Percentiles rank a stretch among this genome's conserved stretches.
These are phyloP conservation scores for Ginglymostoma cirratum DNA, from an alignment of 2,113 vertebrate genomes.

Conservation along the genomic window DNA sequence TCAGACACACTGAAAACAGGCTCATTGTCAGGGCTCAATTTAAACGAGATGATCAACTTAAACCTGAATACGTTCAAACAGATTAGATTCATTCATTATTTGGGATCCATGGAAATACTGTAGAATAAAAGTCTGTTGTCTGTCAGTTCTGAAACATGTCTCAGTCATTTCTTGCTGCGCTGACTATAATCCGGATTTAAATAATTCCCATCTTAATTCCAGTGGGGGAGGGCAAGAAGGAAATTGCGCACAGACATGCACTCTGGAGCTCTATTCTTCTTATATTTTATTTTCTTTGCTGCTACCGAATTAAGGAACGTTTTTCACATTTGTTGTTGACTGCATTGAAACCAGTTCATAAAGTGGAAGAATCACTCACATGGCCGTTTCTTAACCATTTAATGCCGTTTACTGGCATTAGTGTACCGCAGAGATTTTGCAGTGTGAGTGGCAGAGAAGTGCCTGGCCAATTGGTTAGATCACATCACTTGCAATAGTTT, in stretches of 20 bases:
- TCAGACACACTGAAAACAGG: not conserved
- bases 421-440: not conserved
- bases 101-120: not conserved
- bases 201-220: constrained; percentile 14
- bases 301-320: not conserved
- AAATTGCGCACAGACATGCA: not conserved
- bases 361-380: not conserved
- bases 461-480: not conserved
- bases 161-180: not conserved
- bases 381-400: not conserved
- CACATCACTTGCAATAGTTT: not conserved
- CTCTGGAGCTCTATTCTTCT: not conserved
- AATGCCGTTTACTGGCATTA: not conserved
- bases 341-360: not conserved
- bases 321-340: not conserved
- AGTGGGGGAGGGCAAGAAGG: not conserved
- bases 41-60: not conserved
- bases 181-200: constrained; percentile 13
- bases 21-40: too few relatives aligned
- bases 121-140: not conserved
- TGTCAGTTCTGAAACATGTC: not conserved
- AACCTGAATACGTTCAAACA: not conserved
- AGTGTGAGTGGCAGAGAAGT: not conserved
- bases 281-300: not conserved
- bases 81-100: not conserved